Evolutionary conservation across 30 jellyfish, hydroid and myxozoan genomes (phyloP).

Genomic region (Aurelia sp.): DNA sequence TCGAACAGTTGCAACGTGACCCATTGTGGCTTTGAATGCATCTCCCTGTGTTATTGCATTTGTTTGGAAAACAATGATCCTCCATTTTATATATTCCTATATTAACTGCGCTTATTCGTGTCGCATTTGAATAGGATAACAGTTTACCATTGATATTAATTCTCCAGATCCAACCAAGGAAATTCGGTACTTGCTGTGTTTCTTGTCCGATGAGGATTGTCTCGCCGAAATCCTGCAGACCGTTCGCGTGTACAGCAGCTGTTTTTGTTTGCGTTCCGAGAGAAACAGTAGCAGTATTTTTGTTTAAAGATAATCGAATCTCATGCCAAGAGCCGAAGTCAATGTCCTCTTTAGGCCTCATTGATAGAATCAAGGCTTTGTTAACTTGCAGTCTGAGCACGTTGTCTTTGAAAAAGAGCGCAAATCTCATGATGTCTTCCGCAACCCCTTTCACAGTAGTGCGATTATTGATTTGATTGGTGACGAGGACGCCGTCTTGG

Average conservation of each 20-base stretch:
- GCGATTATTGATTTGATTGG: conserved; percentile 32
- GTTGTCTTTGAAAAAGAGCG: conserved; percentile 62
- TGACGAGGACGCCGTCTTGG: conserved; percentile 53
- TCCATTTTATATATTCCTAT: conserved; percentile 52
- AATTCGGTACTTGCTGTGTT: neutral
- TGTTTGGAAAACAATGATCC: conserved; percentile 89
- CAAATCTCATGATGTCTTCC: conserved; percentile 52
- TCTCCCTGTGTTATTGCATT: conserved; percentile 75
- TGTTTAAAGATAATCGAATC: conserved; percentile 14
- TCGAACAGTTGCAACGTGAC: conserved; percentile 77
- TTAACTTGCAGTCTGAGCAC: conserved; percentile 46
- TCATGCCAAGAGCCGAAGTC: conserved; percentile 78
- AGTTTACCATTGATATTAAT: conserved; percentile 20
- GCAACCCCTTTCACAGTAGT: conserved; percentile 23
- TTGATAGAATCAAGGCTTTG: conserved; percentile 9
- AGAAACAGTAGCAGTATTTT: conserved; percentile 2
- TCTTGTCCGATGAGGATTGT: conserved; percentile 43
- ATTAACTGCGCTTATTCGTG: conserved; percentile 19
- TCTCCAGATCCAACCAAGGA: conserved; percentile 65
- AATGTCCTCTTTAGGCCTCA: conserved; percentile 46
- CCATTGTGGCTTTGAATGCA: conserved; percentile 73
- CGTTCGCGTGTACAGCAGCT: neutral
- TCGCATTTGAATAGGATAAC: conserved; percentile 30
- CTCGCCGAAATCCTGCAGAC: neutral
- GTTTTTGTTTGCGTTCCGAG: conserved; percentile 20